Evolutionary conservation across 2,888 invertebrate species (phyloP), one percentile per base, ranked within the genome.

Genomic region (Acronicta psi): DNA sequence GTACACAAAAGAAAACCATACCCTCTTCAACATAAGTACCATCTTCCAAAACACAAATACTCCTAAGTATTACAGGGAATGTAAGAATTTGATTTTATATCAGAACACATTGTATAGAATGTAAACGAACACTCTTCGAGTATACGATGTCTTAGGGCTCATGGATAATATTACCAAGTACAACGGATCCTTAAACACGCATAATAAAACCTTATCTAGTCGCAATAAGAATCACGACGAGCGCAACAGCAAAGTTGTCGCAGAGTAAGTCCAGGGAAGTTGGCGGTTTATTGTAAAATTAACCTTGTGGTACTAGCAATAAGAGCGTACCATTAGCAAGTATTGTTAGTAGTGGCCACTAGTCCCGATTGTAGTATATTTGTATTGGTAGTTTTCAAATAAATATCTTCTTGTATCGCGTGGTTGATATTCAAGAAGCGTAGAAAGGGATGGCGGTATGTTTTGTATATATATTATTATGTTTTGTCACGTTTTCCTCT

Each of bases 301-400:
- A 49, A 14, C 34, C 50, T 62, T 75, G 54, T 14, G 0, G 0
- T 49, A 2, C 34, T 59, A 20, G 65, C n/a, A 25, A 51, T 68
- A 75, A 68, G 55, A 38, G 31, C n/a, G 40, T 49, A 51, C 52
- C 45, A 66, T 71, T 61, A 61, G 60, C 9, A 14, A 9, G 31
- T 56, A 69, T 64, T 70, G 64, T 73, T 40, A 29, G 31, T 38
- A 36, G 20, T 38, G 31, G 44, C 73, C 71, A 65, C 68, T 65
- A 70, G 59, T 65, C 54, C 40, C 34, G 55, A 73, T 73, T 76
- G 63, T 66, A 71, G 64, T 65, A 73, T 71, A 73, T 75, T 75
- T 71, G 61, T 75, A 68, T 73, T 72, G 75, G 72, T 75, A 67
- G 76, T 72, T 68, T 76, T 65, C 59, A 60, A 71, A 76, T 75